phyloP scores from a whole-genome alignment of 2,888 invertebrate genomes.

The Lamellibrachia columna region DNA sequence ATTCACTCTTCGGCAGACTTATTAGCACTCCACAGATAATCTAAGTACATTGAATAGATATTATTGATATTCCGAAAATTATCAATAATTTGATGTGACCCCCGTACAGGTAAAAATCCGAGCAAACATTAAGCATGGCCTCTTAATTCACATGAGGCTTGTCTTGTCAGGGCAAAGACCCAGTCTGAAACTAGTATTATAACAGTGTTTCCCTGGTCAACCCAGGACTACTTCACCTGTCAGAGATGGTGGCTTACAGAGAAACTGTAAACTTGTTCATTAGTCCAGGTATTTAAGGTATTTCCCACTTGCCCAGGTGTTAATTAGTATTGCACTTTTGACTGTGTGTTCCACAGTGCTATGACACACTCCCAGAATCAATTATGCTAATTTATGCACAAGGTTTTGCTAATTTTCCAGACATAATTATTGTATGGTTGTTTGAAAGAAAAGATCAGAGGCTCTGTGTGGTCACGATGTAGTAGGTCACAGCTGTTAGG shows the following conservation, averaged over 20 bases:
- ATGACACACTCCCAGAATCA: conserved; percentile 4
- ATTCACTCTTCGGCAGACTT: background rate
- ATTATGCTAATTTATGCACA: conserved; percentile 16
- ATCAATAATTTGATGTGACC: background rate
- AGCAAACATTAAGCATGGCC: background rate
- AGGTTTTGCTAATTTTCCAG: background rate
- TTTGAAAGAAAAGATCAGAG: background rate
- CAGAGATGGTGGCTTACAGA: background rate
- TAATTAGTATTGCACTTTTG: background rate
- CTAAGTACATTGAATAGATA: background rate
- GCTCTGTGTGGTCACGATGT: background rate
- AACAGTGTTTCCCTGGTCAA: background rate
- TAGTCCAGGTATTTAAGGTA: background rate
- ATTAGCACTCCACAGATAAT: background rate
- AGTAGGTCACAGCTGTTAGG: background rate
- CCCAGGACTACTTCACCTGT: background rate
- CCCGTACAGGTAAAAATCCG: background rate
- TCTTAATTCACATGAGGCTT: background rate
- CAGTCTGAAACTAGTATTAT: background rate
- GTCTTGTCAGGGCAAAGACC: background rate
- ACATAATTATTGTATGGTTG: conserved; percentile 16
- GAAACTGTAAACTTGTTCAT: background rate
- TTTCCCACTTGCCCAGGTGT: conserved; percentile 16
- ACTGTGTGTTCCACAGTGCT: background rate
- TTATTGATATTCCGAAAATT: background rate